Evolutionary conservation across 64 coral and sea anemone species (phyloP), one percentile per base, ranked within the genome.

Genomic region (Porites australiensis): DNA sequence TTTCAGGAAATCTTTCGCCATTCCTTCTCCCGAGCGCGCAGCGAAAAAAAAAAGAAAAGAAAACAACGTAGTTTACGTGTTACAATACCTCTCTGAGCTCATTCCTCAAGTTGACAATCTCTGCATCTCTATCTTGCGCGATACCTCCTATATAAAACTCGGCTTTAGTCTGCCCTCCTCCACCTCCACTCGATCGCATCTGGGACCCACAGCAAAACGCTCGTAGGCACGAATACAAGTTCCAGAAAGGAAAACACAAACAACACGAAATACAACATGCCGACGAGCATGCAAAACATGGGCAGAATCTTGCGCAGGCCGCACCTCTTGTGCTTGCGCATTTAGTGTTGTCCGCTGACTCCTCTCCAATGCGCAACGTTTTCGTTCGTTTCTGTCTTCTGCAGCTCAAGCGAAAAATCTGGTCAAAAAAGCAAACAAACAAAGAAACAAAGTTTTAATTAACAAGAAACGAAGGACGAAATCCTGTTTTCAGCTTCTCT

Each of bases 141-240:
- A 88, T 72, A 22, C 95, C 95, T 20, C 74, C 83, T 44, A 98
- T 98, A n/a, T 98, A 98, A 65, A 98, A 98, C 45, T 98, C 92
- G 16, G 72, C 80, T 53, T 91, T 79, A 12, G 6, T 68, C 8
- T 81, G 76, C 23, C 78, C 54, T 54, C 72, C 47, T 1, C 23
- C 57, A 20, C 67, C 58, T 13, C 66, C 65, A 73, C 71, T 55
- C 2, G 92, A 88, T 18, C 88, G 82, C 9, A 94, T 66, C 16
- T 94, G 82, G 67, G 95, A 82, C 27, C 92, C 77, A 37, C 67
- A 94, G 66, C 82, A 96, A 22, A 81, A 68, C 13, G 82, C 77
- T 4, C 92, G 79, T 11, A 93, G 90, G 66, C 95, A 98, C 1
- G 77, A 22, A 59, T 58, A 88, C 19, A 86, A 66, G 16, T 88